Evolutionary conservation across 2,113 vertebrate genomes (phyloP).

Genomic region (Glaucidium brasilianum): DNA sequence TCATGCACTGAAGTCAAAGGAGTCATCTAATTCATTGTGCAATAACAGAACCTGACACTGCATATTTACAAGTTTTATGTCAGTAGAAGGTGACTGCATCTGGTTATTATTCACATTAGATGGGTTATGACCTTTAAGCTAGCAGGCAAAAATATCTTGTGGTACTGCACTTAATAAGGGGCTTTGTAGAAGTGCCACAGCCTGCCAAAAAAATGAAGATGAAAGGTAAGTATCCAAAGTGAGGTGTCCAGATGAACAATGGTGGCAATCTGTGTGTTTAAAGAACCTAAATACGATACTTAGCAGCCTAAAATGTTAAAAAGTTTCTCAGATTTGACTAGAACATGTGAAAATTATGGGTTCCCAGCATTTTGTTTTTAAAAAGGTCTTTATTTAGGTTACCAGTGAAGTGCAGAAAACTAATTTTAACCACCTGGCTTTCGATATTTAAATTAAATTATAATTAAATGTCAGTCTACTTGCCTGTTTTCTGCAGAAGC

Average conservation of each 20-base stretch:
- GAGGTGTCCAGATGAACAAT: background rate
- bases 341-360: background rate
- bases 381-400: background rate
- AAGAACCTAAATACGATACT: background rate
- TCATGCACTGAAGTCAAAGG: background rate
- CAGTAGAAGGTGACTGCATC: background rate
- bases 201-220: background rate
- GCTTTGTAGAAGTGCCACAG: background rate
- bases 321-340: background rate
- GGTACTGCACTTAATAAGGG: background rate
- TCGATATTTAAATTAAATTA: background rate
- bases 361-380: background rate
- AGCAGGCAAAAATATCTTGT: background rate
- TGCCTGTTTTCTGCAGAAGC: background rate
- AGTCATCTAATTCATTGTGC: background rate
- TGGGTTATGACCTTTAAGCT: background rate
- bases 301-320: background rate
- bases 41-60: background rate
- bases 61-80: background rate
- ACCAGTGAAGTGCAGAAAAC: background rate
- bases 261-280: background rate
- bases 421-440: background rate
- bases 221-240: background rate
- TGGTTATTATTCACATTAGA: background rate
- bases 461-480: background rate